Evolutionary conservation across 2,888 invertebrate genomes (phyloP).

Genomic region (Eulithis testata): DNA sequence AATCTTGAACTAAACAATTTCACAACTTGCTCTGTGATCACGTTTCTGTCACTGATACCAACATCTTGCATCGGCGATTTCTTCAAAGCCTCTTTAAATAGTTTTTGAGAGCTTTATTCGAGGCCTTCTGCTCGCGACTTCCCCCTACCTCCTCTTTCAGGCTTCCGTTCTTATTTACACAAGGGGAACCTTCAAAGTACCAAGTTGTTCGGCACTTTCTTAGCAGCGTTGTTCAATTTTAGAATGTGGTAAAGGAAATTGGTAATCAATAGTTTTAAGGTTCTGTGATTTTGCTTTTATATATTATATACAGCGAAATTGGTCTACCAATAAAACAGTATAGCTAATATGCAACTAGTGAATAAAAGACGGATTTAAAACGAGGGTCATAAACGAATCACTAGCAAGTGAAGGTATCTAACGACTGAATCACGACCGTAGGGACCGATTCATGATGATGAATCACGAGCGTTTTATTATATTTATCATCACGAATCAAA

Average conservation of each 20-base stretch:
- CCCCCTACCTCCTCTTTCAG: constrained; percentile 44
- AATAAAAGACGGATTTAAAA: too few relatives aligned
- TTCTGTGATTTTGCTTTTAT: background rate
- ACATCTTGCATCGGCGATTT: constrained; percentile 56
- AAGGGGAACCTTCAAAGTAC: constrained; percentile 68
- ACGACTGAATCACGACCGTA: too few relatives aligned
- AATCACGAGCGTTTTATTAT: too few relatives aligned
- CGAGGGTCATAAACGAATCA: too few relatives aligned
- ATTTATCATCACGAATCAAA: too few relatives aligned
- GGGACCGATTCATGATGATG: too few relatives aligned
- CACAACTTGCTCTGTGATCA: constrained; percentile 32
- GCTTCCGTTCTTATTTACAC: constrained; percentile 73
- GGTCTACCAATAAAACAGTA: too few relatives aligned
- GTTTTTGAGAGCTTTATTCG: constrained; percentile 72
- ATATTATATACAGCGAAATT: too few relatives aligned
- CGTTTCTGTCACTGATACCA: constrained; percentile 43
- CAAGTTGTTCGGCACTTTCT: constrained; percentile 63
- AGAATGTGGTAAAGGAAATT: constrained; percentile 50
- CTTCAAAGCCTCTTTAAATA: constrained; percentile 76
- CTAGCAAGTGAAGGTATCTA: too few relatives aligned
- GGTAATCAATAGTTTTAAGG: constrained; percentile 43
- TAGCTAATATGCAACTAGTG: too few relatives aligned
- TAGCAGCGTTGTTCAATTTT: constrained; percentile 53
- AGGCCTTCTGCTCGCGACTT: constrained; percentile 62
- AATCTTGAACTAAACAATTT: constrained; percentile 3